Percentiles rank a stretch among this genome's conserved stretches.
These are phyloP conservation scores for Nomada ruficornis DNA, from an alignment of 2,888 invertebrate genomes.

Conservation along the genomic window DNA sequence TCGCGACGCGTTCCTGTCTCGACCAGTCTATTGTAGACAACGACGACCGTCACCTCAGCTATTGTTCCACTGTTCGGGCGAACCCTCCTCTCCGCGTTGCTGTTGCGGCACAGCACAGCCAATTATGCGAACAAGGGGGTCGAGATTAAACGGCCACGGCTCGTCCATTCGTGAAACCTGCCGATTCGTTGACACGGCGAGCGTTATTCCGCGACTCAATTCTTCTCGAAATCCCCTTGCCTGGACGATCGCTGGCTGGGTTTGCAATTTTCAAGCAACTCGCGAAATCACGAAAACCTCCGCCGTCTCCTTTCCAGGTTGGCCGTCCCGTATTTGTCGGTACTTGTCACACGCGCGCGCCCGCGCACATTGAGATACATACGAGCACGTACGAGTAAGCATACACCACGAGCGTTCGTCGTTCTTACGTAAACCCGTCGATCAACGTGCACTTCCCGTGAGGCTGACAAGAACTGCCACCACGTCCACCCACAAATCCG, in stretches of 20 bases:
- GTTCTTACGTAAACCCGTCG: slow-evolving; percentile 67
- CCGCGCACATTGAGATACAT: slow-evolving; percentile 53
- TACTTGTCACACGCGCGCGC: slow-evolving; percentile 60
- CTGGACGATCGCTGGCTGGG: neutral
- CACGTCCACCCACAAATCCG: neutral
- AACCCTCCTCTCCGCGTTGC: slow-evolving; percentile 47
- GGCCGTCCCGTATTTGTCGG: slow-evolving; percentile 60
- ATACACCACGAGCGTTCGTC: slow-evolving; percentile 53
- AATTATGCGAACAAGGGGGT: slow-evolving; percentile 74
- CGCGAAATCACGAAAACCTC: slow-evolving; percentile 49
- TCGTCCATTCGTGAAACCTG: slow-evolving; percentile 75
- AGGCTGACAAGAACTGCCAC: neutral
- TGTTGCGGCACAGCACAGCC: slow-evolving; percentile 56
- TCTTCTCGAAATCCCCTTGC: neutral
- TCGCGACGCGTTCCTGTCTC: slow-evolving; percentile 16
- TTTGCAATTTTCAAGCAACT: slow-evolving; percentile 23
- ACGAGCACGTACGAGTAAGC: slow-evolving; percentile 42
- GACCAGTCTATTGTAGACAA: slow-evolving; percentile 16
- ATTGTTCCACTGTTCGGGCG: slow-evolving; percentile 46
- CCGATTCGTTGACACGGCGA: slow-evolving; percentile 18
- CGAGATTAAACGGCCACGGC: slow-evolving; percentile 72
- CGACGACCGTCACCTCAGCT: slow-evolving; percentile 37
- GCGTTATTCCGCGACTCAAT: neutral
- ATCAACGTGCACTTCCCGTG: slow-evolving; percentile 53
- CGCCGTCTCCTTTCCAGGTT: slow-evolving; percentile 22